A percentile compares a stretch with the other conserved stretches of the same genome.
These are phyloP conservation scores for Drosophila virilis DNA, from an alignment of 1,140 invertebrate species.

Conservation along the genomic window DNA sequence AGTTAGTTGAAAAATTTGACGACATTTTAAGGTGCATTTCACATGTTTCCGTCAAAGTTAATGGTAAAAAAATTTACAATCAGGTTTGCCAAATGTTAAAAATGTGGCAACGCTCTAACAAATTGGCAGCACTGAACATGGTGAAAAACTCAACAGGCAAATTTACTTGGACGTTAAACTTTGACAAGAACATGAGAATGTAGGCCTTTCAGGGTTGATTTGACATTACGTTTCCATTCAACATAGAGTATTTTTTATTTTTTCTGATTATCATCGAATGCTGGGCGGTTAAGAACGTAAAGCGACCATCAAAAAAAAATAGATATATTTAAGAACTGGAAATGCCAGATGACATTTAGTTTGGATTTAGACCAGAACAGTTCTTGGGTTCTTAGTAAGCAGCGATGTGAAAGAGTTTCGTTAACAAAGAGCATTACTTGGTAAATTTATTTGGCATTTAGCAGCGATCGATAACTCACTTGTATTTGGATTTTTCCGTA, in stretches of 20 bases:
- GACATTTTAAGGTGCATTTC: not conserved
- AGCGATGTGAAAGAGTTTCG: slow-evolving; percentile 33
- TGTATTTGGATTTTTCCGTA: slow-evolving; percentile 85
- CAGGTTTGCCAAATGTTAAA: too few species aligned
- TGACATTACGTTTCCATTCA: slow-evolving; percentile 21
- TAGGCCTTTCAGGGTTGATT: not conserved
- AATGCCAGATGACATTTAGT: slow-evolving; percentile 1
- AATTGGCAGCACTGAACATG: not conserved
- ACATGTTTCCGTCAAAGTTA: slow-evolving; percentile 1
- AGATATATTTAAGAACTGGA: slow-evolving; percentile 9
- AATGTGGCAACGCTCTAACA: too few species aligned
- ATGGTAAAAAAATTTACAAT: not conserved
- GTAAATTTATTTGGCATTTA: slow-evolving; percentile 40
- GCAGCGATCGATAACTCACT: slow-evolving; percentile 80
- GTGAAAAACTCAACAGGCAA: not conserved
- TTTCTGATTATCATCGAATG: too few species aligned
- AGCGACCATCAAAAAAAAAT: not conserved
- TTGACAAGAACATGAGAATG: slow-evolving; percentile 2
- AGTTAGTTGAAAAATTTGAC: slow-evolving; percentile 19
- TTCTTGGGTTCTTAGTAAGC: slow-evolving; percentile 10
- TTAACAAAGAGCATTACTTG: slow-evolving; percentile 45
- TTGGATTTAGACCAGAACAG: slow-evolving; percentile 8
- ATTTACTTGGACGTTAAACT: not conserved
- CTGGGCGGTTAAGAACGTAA: slow-evolving; percentile 8
- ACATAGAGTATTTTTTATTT: slow-evolving; percentile 13